A percentile compares a stretch with the other conserved stretches of the same genome.
Conservation (phyloP, 2,888 invertebrate species). For the Dicyrtoma fusca region DNA sequence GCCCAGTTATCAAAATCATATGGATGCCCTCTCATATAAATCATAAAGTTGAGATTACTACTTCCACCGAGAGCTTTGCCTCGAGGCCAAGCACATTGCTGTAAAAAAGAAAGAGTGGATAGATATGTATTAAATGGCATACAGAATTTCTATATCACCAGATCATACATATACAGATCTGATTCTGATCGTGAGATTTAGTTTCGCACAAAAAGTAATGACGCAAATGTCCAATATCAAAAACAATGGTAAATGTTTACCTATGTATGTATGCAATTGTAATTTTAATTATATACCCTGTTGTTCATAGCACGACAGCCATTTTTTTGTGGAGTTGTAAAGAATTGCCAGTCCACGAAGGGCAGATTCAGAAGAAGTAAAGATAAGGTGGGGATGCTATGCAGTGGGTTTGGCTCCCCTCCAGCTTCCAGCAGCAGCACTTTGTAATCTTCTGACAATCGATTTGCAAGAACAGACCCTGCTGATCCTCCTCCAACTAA, state of each 20-base stretch:
- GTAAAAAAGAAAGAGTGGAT: no score
- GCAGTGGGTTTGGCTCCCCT: constrained; percentile 50
- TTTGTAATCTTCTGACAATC: constrained; percentile 49
- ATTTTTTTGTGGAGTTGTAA: constrained; percentile 53
- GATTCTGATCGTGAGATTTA: background rate
- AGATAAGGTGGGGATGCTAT: constrained; percentile 49
- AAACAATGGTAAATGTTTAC: background rate
- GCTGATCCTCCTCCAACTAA: constrained; percentile 13
- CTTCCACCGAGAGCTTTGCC: constrained; percentile 75
- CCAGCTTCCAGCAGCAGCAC: constrained; percentile 52
- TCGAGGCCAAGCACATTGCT: constrained; percentile 71
- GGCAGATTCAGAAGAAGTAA: constrained; percentile 50
- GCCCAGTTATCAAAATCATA: constrained; percentile 50
- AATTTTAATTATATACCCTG: constrained; percentile 34
- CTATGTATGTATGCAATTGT: background rate
- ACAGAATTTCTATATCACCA: no score
- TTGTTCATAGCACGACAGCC: constrained; percentile 52
- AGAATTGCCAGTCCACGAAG: constrained; percentile 53
- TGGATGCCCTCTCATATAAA: constrained; percentile 51
- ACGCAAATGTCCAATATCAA: background rate
- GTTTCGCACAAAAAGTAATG: background rate
- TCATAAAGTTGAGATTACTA: constrained; percentile 40
- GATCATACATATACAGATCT: no score
- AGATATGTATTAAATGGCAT: no score
- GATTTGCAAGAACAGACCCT: constrained; percentile 17